phyloP scores from a whole-genome alignment of 2,113 vertebrate genomes.

The Chauna torquata region DNA sequence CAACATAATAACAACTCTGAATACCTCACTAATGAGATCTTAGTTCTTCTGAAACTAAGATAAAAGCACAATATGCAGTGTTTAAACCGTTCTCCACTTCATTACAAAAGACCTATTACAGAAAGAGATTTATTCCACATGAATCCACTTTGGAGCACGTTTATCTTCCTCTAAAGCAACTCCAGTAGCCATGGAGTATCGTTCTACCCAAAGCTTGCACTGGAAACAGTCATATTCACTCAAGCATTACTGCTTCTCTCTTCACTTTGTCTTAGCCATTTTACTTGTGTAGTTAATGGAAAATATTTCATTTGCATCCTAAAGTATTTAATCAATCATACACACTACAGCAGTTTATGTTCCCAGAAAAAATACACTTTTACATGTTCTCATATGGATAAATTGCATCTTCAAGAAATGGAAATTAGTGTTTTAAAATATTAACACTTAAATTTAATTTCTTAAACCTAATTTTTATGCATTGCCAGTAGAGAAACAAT shows the following conservation, averaged over 20 bases:
- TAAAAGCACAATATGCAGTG: background rate
- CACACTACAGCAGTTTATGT: background rate
- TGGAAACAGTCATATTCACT: background rate
- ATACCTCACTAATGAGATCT: background rate
- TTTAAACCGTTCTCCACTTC: background rate
- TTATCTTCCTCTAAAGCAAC: background rate
- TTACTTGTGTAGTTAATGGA: background rate
- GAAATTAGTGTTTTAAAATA: conserved; percentile 45
- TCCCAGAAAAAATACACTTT: background rate
- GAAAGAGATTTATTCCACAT: background rate
- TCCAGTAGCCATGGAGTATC: background rate
- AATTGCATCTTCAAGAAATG: conserved; percentile 14
- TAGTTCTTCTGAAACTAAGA: background rate
- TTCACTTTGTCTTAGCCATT: background rate
- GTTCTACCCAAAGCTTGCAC: fast-evolving
- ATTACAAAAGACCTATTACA: background rate
- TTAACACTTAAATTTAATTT: conserved; percentile 55
- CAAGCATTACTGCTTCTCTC: background rate
- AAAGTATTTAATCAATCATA: conserved; percentile 51
- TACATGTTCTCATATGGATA: conserved; percentile 4
- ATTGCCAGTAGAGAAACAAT: conserved; percentile 39
- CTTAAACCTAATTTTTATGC: conserved; percentile 38
- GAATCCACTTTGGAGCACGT: background rate
- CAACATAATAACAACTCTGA: background rate
- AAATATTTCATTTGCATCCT: conserved; percentile 28